Evolutionary conservation across 2,888 invertebrate species (phyloP), one percentile per base, ranked within the genome.

Genomic region (Balanococcus diminutus): DNA sequence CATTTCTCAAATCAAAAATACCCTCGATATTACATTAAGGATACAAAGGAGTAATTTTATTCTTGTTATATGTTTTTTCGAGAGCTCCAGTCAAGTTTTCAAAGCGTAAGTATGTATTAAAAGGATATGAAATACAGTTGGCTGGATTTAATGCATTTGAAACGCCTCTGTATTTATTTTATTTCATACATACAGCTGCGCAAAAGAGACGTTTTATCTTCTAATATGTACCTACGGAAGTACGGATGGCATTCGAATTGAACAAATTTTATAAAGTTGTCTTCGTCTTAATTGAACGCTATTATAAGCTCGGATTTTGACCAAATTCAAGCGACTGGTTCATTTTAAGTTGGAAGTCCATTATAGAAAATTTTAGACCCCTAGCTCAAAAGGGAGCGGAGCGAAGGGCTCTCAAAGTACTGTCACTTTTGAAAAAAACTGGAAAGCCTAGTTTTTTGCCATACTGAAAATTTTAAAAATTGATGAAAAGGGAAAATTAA

Each of bases 41-140:
- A 36, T 79, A 79, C 36, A 79, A 79, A 79, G 36, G 36, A 79
- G 75, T 79, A 79, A 79, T 79, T 79, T 79, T 79, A 79, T 79
- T 22, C 75, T 79, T 79, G 32, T 79, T 79, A 79, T 36, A 11
- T 79, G 25, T 79, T 79, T 28, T 36, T 36, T 72, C 31, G 31
- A 72, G 31, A n/a, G n/a, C n/a, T n/a, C n/a, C 6, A 67, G 67
- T 67, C 31, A 79, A 79, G 36, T 79, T 79, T 79, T 72, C n/a
- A 28, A 72, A 72, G 31, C 2, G 32, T n/a, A 6, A 72, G 72
- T 32, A 72, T 72, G 72, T 32, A 72, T 72, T 79, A 36, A 79
- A 79, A 79, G 75, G 75, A 79, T 79, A 79, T 79, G 32, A 79
- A 79, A 79, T 79, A 79, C 75, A 36, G 75, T 79, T 79, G 28